Conservation (phyloP, 2,888 invertebrate genomes). For the Pocota personata region DNA sequence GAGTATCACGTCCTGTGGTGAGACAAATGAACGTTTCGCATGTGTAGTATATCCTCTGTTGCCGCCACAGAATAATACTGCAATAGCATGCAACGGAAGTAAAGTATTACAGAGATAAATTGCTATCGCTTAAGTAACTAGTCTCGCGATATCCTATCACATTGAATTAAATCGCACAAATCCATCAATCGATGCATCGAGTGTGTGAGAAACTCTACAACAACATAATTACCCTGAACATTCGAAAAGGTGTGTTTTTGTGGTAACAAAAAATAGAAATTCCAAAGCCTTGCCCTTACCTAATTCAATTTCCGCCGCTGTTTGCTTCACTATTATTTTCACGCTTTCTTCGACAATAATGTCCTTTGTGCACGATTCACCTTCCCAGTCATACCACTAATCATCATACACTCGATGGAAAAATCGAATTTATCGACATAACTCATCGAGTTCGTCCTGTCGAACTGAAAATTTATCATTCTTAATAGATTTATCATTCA, state of each 20-base stretch:
- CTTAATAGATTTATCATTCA: constrained; percentile 24
- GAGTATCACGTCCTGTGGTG: background rate
- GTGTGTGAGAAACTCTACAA: background rate
- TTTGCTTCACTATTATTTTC: constrained; percentile 16
- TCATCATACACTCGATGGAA: background rate
- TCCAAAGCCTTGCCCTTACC: constrained; percentile 14
- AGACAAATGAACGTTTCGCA: constrained; percentile 24
- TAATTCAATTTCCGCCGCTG: constrained; percentile 15
- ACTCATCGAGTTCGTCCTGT: constrained; percentile 7
- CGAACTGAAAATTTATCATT: constrained; percentile 9
- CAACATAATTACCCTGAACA: constrained; percentile 12
- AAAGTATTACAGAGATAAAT: background rate
- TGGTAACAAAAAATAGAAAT: background rate
- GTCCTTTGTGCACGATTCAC: constrained; percentile 14
- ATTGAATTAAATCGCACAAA: background rate
- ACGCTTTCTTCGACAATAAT: constrained; percentile 26
- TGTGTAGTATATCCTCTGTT: background rate
- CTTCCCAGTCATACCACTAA: background rate
- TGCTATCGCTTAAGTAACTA: background rate
- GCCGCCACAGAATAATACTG: background rate
- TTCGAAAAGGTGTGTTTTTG: background rate
- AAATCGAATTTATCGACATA: background rate
- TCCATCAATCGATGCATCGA: constrained; percentile 13
- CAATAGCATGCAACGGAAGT: constrained; percentile 4
- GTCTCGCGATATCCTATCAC: background rate